A percentile compares a stretch with the other conserved stretches of the same genome.
These are phyloP conservation scores for Chroicocephalus ridibundus DNA, from an alignment of 2,113 vertebrate species.

Conservation along the genomic window DNA sequence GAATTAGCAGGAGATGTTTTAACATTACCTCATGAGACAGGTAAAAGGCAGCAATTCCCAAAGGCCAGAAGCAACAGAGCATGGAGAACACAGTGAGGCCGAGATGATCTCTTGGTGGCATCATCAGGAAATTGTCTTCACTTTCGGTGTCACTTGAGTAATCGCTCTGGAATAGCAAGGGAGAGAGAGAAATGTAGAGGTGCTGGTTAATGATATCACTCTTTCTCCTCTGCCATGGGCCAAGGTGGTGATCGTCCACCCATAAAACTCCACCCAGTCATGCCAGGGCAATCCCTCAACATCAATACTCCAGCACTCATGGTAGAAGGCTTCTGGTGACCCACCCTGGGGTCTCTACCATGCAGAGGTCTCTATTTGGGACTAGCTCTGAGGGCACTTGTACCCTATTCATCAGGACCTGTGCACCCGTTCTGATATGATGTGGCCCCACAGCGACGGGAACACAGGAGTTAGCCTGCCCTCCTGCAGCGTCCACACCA, in stretches of 20 bases:
- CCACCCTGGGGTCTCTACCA: not conserved
- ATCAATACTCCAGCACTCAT: not conserved
- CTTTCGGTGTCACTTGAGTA: conserved; percentile 93
- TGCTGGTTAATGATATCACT: not conserved
- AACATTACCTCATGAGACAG: conserved; percentile 86
- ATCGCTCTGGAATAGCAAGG: conserved; percentile 81
- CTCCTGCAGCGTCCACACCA: not conserved
- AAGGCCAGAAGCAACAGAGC: conserved; percentile 97
- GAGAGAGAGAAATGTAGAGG: not conserved
- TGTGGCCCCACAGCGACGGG: not conserved
- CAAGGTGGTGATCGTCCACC: not conserved
- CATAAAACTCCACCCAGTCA: not conserved
- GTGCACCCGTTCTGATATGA: not conserved
- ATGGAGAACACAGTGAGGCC: conserved; percentile 96
- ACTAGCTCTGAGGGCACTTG: not conserved
- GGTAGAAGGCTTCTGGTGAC: not conserved
- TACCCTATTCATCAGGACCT: not conserved
- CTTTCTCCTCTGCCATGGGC: not conserved
- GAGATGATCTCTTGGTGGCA: conserved; percentile 90
- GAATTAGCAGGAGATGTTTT: not conserved
- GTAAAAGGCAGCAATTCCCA: conserved; percentile 94
- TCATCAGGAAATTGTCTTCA: conserved; percentile 92
- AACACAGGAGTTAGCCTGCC: not conserved
- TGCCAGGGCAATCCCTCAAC: not conserved
- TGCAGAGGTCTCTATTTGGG: not conserved